Evolutionary conservation across 2,888 invertebrate genomes (phyloP), one percentile per base, ranked within the genome.

Genomic region (Hecatera dysodea): DNA sequence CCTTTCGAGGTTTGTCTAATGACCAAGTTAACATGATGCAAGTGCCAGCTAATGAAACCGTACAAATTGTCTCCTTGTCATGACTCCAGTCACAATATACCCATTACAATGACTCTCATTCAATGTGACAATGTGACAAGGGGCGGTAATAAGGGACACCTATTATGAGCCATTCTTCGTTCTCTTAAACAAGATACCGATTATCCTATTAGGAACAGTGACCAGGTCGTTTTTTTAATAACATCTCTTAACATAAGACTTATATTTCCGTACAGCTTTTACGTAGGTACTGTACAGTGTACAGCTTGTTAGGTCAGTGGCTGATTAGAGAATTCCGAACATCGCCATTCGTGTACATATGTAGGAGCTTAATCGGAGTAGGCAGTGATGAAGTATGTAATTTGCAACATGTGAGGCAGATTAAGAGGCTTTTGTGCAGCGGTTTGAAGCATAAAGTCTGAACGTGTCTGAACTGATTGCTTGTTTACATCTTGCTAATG

Each of bases 221-320:
- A 78, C 78, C 48, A 52, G n/a, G 67, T 67, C 5, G 50, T 71
- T 78, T 78, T 64, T 76, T 50, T 78, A 77, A 77, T 81, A 44
- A 61, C 33, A 48, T 27, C 27, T 24, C 62, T 33, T 33, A 67
- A 27, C 29, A n/a, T 42, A 52, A 46, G 29, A 59, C 48, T 24
- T 53, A 29, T 24, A 44, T 52, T 60, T 42, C 22, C 22, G 46
- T 33, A 12, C 22, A 78, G 50, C 61, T 77, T 77, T 78, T 60
- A 19, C 6, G 39, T 64, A 50, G 39, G 12, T 6, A 39, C 39
- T 27, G 1, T 39, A 52, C 50, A n/a, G n/a, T n/a, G 29, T 17
- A 33, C 24, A 11, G 17, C 19, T 36, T 24, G 4, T 0, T 68
- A 77, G 48, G 27, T 56, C n/a, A 52, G 2, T 2, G 17, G 39